A percentile compares a stretch with the other conserved stretches of the same genome.
These are phyloP conservation scores for Paguma larvata DNA, from an alignment of 2,797 vertebrate species.

Conservation along the genomic window DNA sequence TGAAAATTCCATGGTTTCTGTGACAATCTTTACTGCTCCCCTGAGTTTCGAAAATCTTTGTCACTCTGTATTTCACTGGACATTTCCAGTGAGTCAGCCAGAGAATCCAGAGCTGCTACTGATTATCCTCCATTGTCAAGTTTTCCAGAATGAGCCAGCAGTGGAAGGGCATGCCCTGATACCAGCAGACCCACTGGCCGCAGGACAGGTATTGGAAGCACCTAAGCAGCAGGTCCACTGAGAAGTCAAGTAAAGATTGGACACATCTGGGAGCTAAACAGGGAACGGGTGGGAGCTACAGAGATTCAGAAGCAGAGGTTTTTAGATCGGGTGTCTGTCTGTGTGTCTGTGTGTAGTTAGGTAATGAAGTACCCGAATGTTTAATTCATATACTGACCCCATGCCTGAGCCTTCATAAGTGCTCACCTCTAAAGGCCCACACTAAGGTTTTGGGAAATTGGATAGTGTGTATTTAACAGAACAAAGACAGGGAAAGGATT, in stretches of 20 bases:
- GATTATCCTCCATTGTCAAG: neutral
- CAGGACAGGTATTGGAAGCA: neutral
- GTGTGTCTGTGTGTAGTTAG: neutral
- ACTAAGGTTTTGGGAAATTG: neutral
- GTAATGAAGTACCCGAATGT: neutral
- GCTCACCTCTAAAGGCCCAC: neutral
- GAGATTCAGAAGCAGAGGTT: neutral
- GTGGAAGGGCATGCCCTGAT: neutral
- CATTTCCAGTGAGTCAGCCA: slow-evolving; percentile 36
- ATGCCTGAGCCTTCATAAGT: neutral
- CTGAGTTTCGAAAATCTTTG: neutral
- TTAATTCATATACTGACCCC: neutral
- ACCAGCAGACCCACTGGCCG: neutral
- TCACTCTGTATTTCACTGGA: neutral
- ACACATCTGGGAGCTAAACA: neutral
- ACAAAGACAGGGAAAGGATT: neutral
- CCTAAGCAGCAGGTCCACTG: neutral
- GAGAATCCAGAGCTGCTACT: slow-evolving; percentile 41
- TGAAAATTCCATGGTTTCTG: slow-evolving; percentile 1
- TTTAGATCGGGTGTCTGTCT: neutral
- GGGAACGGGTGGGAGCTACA: neutral
- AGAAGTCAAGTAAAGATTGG: neutral
- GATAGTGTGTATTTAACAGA: neutral
- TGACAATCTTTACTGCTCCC: neutral
- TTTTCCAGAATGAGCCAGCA: neutral